Conservation (phyloP, 2,797 vertebrate species). For the Mus minutoides region DNA sequence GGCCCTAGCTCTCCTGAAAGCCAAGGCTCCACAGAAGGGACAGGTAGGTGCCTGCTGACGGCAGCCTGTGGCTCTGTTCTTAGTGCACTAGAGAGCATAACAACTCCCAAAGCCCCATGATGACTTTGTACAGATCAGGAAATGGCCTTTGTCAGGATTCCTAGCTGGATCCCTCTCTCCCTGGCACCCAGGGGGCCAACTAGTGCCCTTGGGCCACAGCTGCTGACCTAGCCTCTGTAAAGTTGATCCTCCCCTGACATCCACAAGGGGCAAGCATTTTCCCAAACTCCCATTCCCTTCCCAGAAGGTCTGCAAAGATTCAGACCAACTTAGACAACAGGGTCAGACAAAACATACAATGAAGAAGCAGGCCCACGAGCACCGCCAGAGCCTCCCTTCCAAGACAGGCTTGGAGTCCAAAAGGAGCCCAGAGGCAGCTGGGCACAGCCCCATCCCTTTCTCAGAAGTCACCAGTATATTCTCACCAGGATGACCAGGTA, state of each 20-base stretch:
- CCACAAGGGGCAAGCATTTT: not conserved
- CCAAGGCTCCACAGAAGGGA: accelerated
- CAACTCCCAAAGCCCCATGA: not conserved
- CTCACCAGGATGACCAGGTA: accelerated
- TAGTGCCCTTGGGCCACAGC: not conserved
- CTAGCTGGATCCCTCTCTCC: not conserved
- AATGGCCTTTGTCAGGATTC: not conserved
- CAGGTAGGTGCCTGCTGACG: accelerated
- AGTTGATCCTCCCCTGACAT: accelerated
- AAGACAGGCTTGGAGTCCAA: too few species aligned
- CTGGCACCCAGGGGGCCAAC: not conserved
- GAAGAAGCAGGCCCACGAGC: accelerated
- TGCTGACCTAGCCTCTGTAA: not conserved
- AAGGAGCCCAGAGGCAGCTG: not conserved
- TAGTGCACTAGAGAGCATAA: not conserved
- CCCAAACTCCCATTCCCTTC: not conserved
- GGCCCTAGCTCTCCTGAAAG: not conserved
- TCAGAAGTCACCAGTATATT: accelerated
- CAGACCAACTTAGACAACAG: accelerated
- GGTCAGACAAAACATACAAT: accelerated
- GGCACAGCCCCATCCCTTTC: not conserved
- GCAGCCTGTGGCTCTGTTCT: accelerated
- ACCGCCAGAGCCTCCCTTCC: not conserved
- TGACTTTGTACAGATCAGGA: not conserved
- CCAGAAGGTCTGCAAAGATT: not conserved